phyloP scores from a whole-genome alignment of 2,797 vertebrate species.

The Danio choprae region DNA sequence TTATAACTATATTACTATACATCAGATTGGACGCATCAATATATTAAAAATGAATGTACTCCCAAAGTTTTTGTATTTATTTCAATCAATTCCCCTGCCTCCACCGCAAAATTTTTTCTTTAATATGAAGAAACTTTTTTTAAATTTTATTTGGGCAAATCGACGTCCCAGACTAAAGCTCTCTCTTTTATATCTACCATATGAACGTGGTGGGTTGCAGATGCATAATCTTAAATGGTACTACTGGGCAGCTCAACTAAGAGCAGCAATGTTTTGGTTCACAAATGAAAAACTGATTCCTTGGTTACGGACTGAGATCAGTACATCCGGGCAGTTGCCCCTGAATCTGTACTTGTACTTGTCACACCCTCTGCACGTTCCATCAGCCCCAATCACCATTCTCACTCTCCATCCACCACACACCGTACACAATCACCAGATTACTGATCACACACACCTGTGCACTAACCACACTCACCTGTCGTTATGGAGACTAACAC shows the following conservation, averaged over 20 bases:
- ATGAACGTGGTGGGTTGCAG: neutral
- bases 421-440: no score
- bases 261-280: no score
- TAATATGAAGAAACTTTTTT: neutral
- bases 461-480: no score
- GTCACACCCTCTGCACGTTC: no score
- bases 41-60: slow-evolving; percentile 3
- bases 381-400: no score
- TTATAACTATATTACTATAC: neutral
- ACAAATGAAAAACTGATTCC: no score
- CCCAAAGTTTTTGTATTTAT: neutral
- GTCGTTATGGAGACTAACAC: no score
- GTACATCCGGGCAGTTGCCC: neutral
- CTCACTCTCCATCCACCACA: no score
- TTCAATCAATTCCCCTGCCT: neutral
- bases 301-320: neutral
- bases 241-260: no score
- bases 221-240: no score
- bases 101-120: neutral
- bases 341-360: neutral
- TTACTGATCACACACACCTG: no score
- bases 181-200: neutral
- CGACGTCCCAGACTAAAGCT: neutral
- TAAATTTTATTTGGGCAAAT: neutral
- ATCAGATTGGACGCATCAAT: neutral